These are phyloP conservation scores for Drosophila mayri DNA, from an alignment of 1,140 invertebrate species.

Conservation along the genomic window DNA sequence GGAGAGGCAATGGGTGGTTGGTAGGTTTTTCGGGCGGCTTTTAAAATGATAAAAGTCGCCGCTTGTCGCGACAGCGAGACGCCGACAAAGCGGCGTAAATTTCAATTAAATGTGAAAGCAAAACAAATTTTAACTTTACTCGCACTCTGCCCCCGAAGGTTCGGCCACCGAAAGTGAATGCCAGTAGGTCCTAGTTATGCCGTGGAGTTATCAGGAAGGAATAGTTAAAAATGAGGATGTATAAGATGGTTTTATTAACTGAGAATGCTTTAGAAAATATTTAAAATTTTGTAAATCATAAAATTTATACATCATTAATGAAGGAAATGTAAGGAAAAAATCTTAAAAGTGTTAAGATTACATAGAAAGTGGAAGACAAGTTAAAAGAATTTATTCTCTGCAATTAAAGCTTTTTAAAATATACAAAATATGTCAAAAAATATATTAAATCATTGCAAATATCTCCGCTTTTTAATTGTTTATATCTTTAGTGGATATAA, in stretches of 20 bases:
- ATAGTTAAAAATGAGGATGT: background rate
- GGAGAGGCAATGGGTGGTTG: constrained; percentile 26
- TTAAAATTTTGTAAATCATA: background rate
- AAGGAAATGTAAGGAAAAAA: too few species aligned
- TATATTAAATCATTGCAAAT: background rate
- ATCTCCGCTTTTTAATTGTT: background rate
- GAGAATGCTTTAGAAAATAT: background rate
- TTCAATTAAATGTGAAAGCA: constrained; percentile 84
- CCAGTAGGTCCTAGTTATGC: constrained; percentile 22
- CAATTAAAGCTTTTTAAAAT: too few species aligned
- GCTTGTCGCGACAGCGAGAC: constrained; percentile 77
- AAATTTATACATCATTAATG: too few species aligned
- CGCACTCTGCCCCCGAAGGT: constrained; percentile 19
- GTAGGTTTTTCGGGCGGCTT: constrained; percentile 49
- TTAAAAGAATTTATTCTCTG: too few species aligned
- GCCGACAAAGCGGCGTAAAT: constrained; percentile 80
- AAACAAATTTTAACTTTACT: constrained; percentile 81
- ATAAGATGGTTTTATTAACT: background rate
- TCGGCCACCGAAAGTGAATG: constrained; percentile 27
- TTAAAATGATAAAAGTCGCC: constrained; percentile 83
- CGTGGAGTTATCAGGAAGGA: background rate
- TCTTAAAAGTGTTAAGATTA: too few species aligned
- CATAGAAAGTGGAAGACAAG: too few species aligned
- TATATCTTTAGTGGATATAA: background rate
- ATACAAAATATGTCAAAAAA: background rate